Conservation (phyloP, 1,140 invertebrate genomes). For the Halictus rubicundus region DNA sequence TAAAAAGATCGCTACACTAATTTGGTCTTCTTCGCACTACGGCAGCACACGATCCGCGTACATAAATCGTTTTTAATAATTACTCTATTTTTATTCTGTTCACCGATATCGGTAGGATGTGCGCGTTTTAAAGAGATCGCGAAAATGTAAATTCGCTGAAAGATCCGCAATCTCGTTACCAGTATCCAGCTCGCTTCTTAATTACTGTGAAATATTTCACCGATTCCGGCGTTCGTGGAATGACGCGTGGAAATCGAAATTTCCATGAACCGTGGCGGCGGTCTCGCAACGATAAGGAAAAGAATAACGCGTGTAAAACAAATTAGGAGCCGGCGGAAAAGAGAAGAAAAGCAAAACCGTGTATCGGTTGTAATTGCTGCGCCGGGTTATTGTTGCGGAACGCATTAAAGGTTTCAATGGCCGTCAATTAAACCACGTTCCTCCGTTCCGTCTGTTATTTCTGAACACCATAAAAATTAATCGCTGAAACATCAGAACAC, state of each 20-base stretch:
- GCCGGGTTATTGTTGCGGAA: background rate
- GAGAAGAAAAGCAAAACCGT: background rate
- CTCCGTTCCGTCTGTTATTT: background rate
- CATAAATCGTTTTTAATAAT: too few relatives aligned
- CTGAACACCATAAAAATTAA: constrained; percentile 37
- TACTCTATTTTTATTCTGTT: background rate
- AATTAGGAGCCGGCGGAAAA: too few relatives aligned
- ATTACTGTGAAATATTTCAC: too few relatives aligned
- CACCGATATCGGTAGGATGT: too few relatives aligned
- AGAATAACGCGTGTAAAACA: background rate
- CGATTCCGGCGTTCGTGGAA: too few relatives aligned
- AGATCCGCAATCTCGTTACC: background rate
- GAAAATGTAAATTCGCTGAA: background rate
- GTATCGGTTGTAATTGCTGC: background rate
- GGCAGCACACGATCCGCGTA: too few relatives aligned
- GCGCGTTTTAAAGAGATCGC: background rate
- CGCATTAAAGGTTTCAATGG: background rate
- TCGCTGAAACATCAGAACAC: constrained; percentile 33
- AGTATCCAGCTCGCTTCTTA: background rate
- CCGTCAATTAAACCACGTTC: constrained; percentile 10
- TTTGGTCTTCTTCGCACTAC: too few relatives aligned
- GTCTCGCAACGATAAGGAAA: background rate
- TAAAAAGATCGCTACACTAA: too few relatives aligned
- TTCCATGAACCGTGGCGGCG: too few relatives aligned
- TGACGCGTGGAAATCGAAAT: too few relatives aligned